phyloP scores from a whole-genome alignment of 2,113 vertebrate species.

The Pomatorhinus ruficollis region DNA sequence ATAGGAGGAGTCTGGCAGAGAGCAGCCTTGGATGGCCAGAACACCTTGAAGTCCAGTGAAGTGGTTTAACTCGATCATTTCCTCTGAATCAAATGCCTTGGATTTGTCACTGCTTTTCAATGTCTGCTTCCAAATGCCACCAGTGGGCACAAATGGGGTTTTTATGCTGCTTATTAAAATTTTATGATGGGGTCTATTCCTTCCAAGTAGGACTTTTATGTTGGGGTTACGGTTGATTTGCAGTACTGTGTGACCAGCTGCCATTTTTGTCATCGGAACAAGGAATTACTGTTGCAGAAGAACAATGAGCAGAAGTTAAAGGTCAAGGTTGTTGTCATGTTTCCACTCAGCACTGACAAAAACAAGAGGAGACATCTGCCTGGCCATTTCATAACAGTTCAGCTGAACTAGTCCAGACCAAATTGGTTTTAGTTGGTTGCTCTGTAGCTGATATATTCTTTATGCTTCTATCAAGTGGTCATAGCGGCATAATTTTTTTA shows the following conservation, averaged over 20 bases:
- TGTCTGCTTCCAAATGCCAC: neutral
- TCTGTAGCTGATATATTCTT: neutral
- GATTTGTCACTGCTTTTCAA: neutral
- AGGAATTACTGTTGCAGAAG: neutral
- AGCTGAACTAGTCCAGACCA: neutral
- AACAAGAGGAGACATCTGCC: conserved; percentile 20
- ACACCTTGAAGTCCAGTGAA: neutral
- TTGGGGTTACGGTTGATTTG: neutral
- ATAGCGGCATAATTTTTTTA: neutral
- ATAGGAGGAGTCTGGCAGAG: neutral
- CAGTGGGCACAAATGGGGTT: neutral
- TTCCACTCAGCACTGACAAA: conserved; percentile 12
- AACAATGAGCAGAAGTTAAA: conserved; percentile 54
- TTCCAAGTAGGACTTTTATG: neutral
- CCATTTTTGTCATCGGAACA: neutral
- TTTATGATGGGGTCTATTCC: fast-evolving
- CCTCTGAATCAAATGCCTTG: neutral
- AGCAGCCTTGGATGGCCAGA: neutral
- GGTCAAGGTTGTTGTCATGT: conserved; percentile 44
- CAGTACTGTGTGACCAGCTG: neutral
- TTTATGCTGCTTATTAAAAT: neutral
- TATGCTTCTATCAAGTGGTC: neutral
- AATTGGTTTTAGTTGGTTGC: neutral
- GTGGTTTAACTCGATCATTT: neutral
- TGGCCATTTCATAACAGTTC: neutral